Base-by-base conservation (phyloP, 2,888 invertebrate genomes). In the Hypomecis punctinalis region DNA sequence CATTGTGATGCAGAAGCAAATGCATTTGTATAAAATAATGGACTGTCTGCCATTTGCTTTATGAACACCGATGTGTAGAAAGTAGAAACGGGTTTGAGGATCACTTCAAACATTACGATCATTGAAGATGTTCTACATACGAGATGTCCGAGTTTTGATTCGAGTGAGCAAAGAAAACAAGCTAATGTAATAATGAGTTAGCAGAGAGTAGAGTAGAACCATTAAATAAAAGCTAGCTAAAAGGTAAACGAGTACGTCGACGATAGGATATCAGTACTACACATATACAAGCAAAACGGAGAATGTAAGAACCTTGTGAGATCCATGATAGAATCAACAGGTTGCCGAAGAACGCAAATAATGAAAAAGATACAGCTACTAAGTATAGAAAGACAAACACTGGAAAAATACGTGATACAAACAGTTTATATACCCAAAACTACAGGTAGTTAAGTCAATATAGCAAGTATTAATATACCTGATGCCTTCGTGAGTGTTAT, bases 1-100 rank as follows among this genome's bases (percentile, higher is more conserved):
- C 56, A 47, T 64, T 60, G 55, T 55, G 49, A 49, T 59, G 63
- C 49, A 40, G 45, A 48, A 48, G 42, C 47, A 52, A 56, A 56
- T 56, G 56, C 47, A 47, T 56, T 47, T 56, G 40, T 56, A 40
- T 56, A 56, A 47, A 56, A 37, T 56, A 47, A 56, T 39, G n/a
- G 47, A 54, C 33, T 47, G 36, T 40, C 39, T 48, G 47, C 33
- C 47, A 40, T 56, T 56, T 47, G 47, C 47, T 56, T 56, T 56
- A 40, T 33, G 56, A 39, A 36, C 56, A 33, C 43, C 5, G 9
- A 56, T 33, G 47, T 23, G 56, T 47, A 47, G 40, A 56, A 56
- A 55, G 46, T 37, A 36, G 55, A 11, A 46, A 56, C 39, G 46
- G 39, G 39, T 39, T 52, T 52, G 11, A 37, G 36, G 36, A 49